Conservation (phyloP, 2,113 vertebrate genomes). For the Ictidomys tridecemlineatus region DNA sequence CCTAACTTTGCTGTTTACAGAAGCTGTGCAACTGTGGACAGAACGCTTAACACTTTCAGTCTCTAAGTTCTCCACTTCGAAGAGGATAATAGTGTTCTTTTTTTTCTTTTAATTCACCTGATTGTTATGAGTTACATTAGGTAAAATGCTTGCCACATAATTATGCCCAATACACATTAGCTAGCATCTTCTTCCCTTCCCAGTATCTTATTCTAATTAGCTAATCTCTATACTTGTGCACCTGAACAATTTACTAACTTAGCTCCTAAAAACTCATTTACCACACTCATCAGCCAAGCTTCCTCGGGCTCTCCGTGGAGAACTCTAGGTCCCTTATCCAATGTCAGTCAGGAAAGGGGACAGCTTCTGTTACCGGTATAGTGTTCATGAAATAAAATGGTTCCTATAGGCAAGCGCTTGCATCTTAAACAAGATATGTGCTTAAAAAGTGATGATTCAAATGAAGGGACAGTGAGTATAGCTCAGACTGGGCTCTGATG, state of each 20-base stretch:
- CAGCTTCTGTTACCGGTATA: not conserved
- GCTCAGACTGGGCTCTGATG: not conserved
- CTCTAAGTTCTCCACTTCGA: not conserved
- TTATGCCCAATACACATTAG: not conserved
- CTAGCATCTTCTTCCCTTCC: not conserved
- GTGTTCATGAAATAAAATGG: not conserved
- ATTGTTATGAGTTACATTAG: not conserved
- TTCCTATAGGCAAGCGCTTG: not conserved
- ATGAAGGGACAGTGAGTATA: not conserved
- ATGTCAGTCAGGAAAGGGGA: not conserved
- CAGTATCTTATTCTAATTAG: conserved; percentile 17
- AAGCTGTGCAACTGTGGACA: not conserved
- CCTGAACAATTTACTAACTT: not conserved
- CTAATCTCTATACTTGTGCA: not conserved
- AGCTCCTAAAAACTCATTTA: conserved; percentile 9
- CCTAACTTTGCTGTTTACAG: not conserved
- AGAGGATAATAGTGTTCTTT: not conserved
- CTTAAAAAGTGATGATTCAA: not conserved
- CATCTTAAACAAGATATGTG: no score
- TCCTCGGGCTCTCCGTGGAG: not conserved
- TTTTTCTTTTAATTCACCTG: not conserved
- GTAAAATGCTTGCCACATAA: not conserved
- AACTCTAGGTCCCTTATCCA: not conserved
- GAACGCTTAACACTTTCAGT: not conserved
- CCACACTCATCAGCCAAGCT: not conserved